Conservation (phyloP, 2,113 vertebrate species). For the Felis catus region DNA sequence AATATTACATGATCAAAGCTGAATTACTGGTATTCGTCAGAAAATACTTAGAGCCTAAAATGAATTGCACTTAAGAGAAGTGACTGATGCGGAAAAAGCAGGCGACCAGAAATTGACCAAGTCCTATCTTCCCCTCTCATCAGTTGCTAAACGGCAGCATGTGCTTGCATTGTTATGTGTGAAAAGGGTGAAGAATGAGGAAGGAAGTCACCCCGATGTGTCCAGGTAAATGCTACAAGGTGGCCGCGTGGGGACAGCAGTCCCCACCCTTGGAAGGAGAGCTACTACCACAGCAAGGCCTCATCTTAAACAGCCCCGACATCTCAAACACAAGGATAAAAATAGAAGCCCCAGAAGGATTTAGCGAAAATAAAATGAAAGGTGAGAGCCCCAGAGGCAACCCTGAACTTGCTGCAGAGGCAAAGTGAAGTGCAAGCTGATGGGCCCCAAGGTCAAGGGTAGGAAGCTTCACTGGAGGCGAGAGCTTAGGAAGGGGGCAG, state of each 20-base stretch:
- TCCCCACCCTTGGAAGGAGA: background rate
- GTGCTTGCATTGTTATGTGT: fast-evolving
- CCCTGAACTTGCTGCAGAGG: conserved; percentile 35
- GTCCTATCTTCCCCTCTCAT: background rate
- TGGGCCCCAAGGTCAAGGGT: conserved; percentile 59
- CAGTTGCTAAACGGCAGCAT: background rate
- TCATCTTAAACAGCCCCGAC: conserved; percentile 22
- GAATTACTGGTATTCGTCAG: background rate
- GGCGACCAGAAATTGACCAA: background rate
- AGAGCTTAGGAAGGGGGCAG: background rate
- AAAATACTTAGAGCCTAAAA: background rate
- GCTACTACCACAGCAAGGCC: background rate
- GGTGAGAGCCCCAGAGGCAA: conserved; percentile 56
- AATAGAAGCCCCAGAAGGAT: conserved; percentile 59
- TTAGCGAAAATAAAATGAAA: conserved; percentile 65
- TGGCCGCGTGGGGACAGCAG: background rate
- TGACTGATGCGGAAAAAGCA: background rate
- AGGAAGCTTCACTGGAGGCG: background rate
- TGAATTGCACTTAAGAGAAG: background rate
- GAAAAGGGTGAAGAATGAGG: background rate
- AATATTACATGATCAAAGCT: background rate
- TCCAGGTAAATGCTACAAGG: background rate
- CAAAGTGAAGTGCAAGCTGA: background rate
- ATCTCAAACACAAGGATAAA: conserved; percentile 56
- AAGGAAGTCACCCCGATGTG: background rate